Conservation (phyloP, 37 sponge, comb jelly and placozoan species). For the Spongilla lacustris region DNA sequence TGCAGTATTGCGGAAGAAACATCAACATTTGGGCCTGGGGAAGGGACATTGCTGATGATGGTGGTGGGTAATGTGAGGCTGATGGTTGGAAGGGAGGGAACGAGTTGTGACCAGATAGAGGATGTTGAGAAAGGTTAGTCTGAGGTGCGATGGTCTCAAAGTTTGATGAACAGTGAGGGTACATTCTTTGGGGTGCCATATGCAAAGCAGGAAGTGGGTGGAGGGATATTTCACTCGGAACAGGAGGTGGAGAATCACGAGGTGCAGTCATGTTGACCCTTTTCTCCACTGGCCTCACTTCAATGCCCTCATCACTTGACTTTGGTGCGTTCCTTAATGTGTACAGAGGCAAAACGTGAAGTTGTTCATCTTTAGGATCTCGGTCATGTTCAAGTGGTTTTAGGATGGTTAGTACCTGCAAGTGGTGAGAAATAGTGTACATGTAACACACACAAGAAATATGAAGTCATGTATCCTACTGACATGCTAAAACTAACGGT, state of each 20-base stretch:
- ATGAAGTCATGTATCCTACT: too few species aligned
- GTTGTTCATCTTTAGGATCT: constrained; percentile 52
- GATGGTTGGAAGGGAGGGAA: not conserved
- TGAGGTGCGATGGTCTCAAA: not conserved
- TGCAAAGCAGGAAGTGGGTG: not conserved
- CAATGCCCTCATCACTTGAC: constrained; percentile 59
- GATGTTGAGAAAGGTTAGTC: not conserved
- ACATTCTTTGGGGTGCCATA: not conserved
- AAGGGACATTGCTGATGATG: not conserved
- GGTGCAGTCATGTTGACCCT: not conserved
- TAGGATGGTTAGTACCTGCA: constrained; percentile 76
- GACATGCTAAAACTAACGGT: too few species aligned
- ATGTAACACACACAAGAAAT: too few species aligned
- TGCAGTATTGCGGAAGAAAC: not conserved
- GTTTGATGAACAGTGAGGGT: too few species aligned
- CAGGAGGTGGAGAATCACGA: not conserved
- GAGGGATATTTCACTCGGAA: not conserved
- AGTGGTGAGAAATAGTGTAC: too few species aligned
- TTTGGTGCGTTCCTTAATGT: constrained; percentile 53
- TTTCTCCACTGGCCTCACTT: constrained; percentile 55
- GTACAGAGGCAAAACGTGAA: constrained; percentile 92
- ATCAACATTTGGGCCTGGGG: not conserved
- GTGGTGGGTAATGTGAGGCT: not conserved
- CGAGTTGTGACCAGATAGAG: not conserved
- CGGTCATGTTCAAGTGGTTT: constrained; percentile 43